Conservation (phyloP, 2,888 invertebrate genomes). For the Embidobia sp. region DNA sequence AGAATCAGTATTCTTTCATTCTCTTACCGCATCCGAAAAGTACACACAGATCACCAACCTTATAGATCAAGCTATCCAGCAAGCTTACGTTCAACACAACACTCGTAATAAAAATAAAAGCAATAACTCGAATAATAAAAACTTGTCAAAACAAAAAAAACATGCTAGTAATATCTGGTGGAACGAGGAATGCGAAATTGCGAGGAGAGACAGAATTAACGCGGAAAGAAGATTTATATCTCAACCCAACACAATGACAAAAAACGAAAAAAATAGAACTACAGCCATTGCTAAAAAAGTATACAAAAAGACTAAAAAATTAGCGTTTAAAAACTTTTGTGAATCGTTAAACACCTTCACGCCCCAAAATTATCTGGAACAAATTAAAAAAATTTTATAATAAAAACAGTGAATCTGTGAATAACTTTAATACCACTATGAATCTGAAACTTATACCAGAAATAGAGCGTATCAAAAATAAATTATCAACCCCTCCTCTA, state of each 20-base stretch:
- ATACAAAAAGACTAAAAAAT: constrained; percentile 13
- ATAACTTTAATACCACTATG: not conserved
- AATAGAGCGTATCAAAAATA: not conserved
- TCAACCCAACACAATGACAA: not conserved
- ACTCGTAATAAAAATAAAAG: no score
- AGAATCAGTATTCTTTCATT: no score
- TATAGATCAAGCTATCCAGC: not conserved
- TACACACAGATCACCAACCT: not conserved
- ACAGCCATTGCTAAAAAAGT: constrained; percentile 15
- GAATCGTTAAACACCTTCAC: not conserved
- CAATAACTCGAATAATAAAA: no score
- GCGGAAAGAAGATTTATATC: constrained; percentile 9
- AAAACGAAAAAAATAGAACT: constrained; percentile 3
- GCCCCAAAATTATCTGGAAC: not conserved
- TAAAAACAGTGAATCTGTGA: not conserved
- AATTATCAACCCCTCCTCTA: not conserved
- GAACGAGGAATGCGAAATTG: constrained; percentile 9
- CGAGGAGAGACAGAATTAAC: not conserved
- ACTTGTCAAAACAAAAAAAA: not conserved
- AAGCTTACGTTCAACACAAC: no score
- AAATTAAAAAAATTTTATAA: not conserved
- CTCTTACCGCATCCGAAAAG: no score
- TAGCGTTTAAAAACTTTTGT: not conserved
- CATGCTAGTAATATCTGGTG: not conserved
- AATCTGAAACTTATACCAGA: not conserved